phyloP scores from a whole-genome alignment of 2,888 invertebrate genomes.

The Onthophagus sagittarius region DNA sequence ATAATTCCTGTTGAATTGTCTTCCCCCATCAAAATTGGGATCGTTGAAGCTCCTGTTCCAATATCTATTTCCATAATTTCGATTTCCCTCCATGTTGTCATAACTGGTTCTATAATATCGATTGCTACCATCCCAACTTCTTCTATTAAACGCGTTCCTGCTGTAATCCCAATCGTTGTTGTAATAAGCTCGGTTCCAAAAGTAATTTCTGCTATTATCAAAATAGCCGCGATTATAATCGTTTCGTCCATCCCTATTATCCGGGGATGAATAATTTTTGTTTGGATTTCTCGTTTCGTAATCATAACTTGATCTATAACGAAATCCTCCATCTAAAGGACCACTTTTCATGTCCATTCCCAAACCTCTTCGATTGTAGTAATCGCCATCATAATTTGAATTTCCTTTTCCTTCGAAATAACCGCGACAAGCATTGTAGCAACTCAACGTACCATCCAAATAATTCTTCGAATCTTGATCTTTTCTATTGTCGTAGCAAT shows the following conservation, averaged over 20 bases:
- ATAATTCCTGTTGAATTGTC: not conserved
- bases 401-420: not conserved
- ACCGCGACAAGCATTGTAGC: not conserved
- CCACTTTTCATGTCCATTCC: not conserved
- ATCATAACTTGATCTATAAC: not conserved
- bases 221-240: not conserved
- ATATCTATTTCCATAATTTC: not conserved
- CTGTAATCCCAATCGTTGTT: not conserved
- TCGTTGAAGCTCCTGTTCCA: not conserved
- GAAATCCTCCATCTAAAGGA: not conserved
- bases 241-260: not conserved
- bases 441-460: slow-evolving; percentile 2
- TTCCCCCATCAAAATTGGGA: not conserved
- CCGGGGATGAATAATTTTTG: not conserved
- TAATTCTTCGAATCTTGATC: not conserved
- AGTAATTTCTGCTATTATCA: not conserved
- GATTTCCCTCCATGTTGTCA: not conserved
- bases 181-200: not conserved
- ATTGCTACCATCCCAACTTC: not conserved
- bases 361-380: not conserved
- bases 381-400: not conserved
- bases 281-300: not conserved
- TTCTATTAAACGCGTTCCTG: not conserved
- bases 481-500: not conserved
- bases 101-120: not conserved